These are phyloP conservation scores for Lepetodrilus schrolli DNA, from an alignment of 2,888 invertebrate species.

Conservation along the genomic window DNA sequence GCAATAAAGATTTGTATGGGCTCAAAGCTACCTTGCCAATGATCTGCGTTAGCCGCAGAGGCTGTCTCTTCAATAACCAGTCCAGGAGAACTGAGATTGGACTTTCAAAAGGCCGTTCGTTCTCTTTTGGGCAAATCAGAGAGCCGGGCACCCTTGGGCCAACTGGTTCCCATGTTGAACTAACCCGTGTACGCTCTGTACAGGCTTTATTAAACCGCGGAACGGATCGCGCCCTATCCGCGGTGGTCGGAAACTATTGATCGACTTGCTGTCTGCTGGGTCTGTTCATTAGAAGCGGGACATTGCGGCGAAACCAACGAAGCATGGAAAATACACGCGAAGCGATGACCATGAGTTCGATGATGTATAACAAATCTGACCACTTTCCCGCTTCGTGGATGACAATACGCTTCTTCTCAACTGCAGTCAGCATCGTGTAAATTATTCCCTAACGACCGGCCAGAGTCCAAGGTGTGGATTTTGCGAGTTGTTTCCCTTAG, in stretches of 20 bases:
- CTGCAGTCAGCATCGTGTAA: not conserved
- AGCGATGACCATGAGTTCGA: not conserved
- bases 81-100: constrained; percentile 20
- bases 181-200: not conserved
- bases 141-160: constrained; percentile 24
- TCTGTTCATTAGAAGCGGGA: constrained; percentile 7
- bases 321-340: constrained; percentile 2
- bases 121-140: constrained; percentile 20
- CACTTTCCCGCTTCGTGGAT: not conserved
- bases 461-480: not conserved
- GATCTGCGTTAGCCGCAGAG: not conserved
- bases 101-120: constrained; percentile 13
- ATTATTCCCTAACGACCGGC: not conserved
- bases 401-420: not conserved
- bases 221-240: not conserved
- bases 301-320: not conserved
- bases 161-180: constrained; percentile 8
- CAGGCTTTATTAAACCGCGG: constrained; percentile 22
- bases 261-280: constrained; percentile 6
- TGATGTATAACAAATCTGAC: not conserved
- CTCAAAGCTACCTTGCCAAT: not conserved
- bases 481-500: constrained; percentile 3
- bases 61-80: not conserved
- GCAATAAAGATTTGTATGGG: not conserved
- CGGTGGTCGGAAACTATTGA: constrained; percentile 17